Base-by-base conservation (phyloP, 2,113 vertebrate species). In the Seriola aureovittata region DNA sequence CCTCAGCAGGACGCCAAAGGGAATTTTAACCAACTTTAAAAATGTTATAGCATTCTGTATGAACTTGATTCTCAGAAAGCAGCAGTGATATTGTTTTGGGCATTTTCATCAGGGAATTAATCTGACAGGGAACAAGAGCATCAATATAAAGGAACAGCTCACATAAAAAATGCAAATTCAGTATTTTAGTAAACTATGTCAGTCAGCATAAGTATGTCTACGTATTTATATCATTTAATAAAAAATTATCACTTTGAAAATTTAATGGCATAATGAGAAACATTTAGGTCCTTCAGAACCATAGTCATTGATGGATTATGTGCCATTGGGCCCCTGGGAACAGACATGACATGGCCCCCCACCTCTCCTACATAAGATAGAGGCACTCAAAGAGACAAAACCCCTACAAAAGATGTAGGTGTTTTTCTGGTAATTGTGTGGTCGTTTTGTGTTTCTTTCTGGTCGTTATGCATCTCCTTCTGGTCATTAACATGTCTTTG, bases 81-180 rank as follows among this genome's bases (percentile, higher is more conserved):
- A 38, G 73, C 36, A 23, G 48, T 17, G 60, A 58, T 66, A 29
- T 21, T 65, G 32, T 11, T 42, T 13, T 32, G 63, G 57, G 54
- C 66, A 62, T 75, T 75, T 79, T 52, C 75, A 63, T 70, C 46
- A 67, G 29, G 23, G 48, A 14, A 42, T 36, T 12, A 16, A 81
- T 81, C 52, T 71, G 62, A 68, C 58, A 60, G 29, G 25, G 21
- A 74, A 69, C 32, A 63, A 57, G 64, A 63, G 54, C 4, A 0
- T 46, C 32, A 48, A 57, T 50, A 21, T 40, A 78, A 62, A 55
- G 58, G 38, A 69, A 17, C 19, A 65, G 21, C n/a, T 82, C 66
- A 40, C 72, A 16, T n/a, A 21, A 23, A 76, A 65, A 8, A 40
- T 46, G 50, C 21, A 52, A 21, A 9, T 3, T 5, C 50, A 8